Base-by-base conservation (phyloP, 2,113 vertebrate species). In the Pygoscelis antarcticus region DNA sequence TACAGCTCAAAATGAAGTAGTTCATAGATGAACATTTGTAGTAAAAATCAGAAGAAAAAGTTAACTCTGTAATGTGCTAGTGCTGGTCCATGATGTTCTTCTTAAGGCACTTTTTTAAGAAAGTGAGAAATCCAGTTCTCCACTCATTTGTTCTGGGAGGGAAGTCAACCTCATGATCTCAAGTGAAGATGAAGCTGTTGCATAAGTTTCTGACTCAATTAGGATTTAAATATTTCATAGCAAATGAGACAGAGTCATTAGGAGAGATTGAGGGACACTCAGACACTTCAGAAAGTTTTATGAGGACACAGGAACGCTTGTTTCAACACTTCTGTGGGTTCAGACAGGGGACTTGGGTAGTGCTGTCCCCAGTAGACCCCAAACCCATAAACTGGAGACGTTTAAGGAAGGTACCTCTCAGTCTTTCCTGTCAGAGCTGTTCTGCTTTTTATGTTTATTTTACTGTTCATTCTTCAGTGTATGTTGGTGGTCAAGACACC, bases 171-270 rank as follows among this genome's bases (percentile, higher is more conserved):
- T 93, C 61, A 52, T 79, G 84, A 91, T 95, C 47, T 93, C 74
- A 87, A 96, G 81, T 66, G 75, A 96, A 18, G 52, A 88, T 38
- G 71, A 96, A 80, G 68, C 26, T 46, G 27, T 88, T 93, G 64
- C 66, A 51, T 74, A 93, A 82, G 34, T 77, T 87, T 90, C 92
- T 95, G 71, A 69, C 70, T 94, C 46, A 90, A 94, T 91, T 88
- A 94, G 66, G 49, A 74, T 92, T 94, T 94, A 90, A 97, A 96
- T 96, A 88, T 94, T 96, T 94, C 42, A 95, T 90, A 88, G 22
- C 19, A 54, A 93, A 72, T 80, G 62, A 46, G 58, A 94, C 78
- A 95, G 58, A 92, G 44, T 89, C 77, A 87, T 96, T 94, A 96
- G 58, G 47, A 90, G 61, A 93, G 62, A 86, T 0, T 66, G 82